phyloP scores from a whole-genome alignment of 2,888 invertebrate genomes.

The Eupithecia vulgata region DNA sequence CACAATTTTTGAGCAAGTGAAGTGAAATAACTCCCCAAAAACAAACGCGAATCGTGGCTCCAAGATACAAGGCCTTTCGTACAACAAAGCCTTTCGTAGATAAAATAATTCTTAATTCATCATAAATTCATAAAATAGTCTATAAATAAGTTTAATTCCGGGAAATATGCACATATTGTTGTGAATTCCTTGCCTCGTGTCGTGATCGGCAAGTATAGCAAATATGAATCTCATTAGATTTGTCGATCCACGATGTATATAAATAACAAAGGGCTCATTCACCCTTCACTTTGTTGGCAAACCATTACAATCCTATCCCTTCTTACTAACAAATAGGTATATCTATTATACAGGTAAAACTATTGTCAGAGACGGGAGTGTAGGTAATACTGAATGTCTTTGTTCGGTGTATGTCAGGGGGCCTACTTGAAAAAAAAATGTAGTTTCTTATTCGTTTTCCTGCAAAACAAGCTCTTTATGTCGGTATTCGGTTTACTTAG shows the following conservation, averaged over 20 bases:
- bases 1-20: no score
- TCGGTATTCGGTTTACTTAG: no score
- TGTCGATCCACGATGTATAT: conserved; percentile 2
- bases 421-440: no score
- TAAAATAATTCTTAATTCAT: background rate
- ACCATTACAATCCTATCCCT: conserved; percentile 5
- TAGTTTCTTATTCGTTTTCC: no score
- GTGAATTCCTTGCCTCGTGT: conserved; percentile 6
- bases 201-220: conserved; percentile 19
- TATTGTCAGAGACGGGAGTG: background rate
- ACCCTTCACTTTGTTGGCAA: conserved; percentile 8
- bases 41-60: background rate
- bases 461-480: no score
- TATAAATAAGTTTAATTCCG: conserved; percentile 15
- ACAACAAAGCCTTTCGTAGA: background rate
- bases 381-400: background rate
- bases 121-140: background rate
- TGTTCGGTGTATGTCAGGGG: no score
- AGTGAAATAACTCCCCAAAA: no score
- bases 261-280: conserved; percentile 12
- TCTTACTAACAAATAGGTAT: background rate
- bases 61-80: background rate
- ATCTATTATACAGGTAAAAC: background rate
- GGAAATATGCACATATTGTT: conserved; percentile 23
- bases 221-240: conserved; percentile 26